Base-by-base conservation (phyloP, 1,140 invertebrate species). In the Vanessa tameamea region DNA sequence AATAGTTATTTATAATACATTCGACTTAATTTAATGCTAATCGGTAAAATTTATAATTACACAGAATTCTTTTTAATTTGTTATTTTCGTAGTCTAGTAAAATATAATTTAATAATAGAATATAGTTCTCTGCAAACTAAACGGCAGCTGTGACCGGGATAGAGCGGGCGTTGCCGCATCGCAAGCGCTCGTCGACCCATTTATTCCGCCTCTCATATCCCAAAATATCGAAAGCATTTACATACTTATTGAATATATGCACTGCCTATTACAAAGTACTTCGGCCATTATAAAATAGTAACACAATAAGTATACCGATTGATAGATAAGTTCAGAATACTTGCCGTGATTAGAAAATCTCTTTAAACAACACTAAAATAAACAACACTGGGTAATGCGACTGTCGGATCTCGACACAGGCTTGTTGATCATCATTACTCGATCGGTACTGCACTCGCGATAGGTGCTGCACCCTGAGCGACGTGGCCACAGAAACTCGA, bases 191-290 rank as follows among this genome's bases (percentile, higher is more conserved):
- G 79, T 78, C 88, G 89, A 90, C 89, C 89, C 83, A 91, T 86
- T 88, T 91, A 88, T 87, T 86, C 79, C 81, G 83, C 81, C 81
- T 87, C 87, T 85, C 87, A 89, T 86, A 87, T 90, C 89, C 89
- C 84, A 87, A 92, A 92, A 92, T 91, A 92, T 87, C 91, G 78
- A 86, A 88, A 87, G 78, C 82, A 78, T 85, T 81, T 76, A 82
- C 79, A 75, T 78, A 76, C 72, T 77, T 78, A 78, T 68, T 55
- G 15, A 63, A 61, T 48, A 67, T 68, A 68, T 75, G 51, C 53
- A 55, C 48, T 65, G 47, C 31, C 50, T 47, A 65, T 75, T 71
- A 67, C 47, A 51, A 70, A 75, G 70, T 66, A 14, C 13, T 15
- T 47, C 26, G 26, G 37, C 14, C 51, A 59, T 31, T 71, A 72